phyloP scores from a whole-genome alignment of 2,113 vertebrate genomes.

The Strigops habroptila region DNA sequence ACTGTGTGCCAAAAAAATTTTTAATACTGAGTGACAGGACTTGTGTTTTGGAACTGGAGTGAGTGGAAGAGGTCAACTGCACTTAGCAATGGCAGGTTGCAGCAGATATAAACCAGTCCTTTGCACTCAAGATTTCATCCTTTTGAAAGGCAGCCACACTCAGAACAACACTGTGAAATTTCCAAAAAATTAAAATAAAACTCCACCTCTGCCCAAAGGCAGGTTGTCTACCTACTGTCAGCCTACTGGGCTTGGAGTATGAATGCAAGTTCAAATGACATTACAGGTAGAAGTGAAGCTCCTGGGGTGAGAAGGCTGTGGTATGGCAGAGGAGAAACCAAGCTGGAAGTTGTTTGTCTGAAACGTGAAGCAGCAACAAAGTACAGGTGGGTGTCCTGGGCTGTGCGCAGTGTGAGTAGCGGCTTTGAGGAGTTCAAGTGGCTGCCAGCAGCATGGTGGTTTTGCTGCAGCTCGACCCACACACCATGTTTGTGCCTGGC shows the following conservation, averaged over 20 bases:
- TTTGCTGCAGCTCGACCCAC: neutral
- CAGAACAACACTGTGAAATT: neutral
- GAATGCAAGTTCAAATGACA: neutral
- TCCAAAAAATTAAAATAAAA: neutral
- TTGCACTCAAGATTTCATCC: neutral
- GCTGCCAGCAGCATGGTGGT: neutral
- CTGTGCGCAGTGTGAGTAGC: neutral
- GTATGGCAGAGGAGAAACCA: neutral
- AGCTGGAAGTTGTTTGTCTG: neutral
- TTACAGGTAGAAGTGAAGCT: neutral
- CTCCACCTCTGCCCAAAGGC: neutral
- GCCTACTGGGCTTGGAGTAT: neutral
- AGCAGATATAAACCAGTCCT: neutral
- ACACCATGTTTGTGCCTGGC: fast-evolving
- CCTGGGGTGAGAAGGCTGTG: neutral
- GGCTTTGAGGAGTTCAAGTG: neutral
- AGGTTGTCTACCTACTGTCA: neutral
- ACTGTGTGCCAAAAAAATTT: neutral
- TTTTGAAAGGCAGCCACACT: neutral
- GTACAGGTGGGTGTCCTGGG: fast-evolving
- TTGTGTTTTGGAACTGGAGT: neutral
- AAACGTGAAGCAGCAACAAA: neutral
- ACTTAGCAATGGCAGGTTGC: neutral
- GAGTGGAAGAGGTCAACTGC: neutral
- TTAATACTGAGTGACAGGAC: neutral